Conservation (phyloP, 2,113 vertebrate species). For the Riparia riparia region DNA sequence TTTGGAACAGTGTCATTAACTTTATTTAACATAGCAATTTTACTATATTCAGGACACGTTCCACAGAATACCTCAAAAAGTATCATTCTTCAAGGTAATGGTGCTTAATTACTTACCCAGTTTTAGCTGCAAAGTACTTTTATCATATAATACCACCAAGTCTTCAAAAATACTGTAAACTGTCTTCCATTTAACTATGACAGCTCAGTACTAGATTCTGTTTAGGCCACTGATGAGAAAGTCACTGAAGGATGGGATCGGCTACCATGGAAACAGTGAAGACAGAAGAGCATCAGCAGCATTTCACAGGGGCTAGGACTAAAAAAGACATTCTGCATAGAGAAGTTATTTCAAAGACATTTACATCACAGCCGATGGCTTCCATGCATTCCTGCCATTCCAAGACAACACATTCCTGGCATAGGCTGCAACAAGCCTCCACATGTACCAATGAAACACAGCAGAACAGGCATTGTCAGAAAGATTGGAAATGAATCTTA, state of each 20-base stretch:
- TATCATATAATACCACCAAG: background rate
- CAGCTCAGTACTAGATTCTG: constrained; percentile 31
- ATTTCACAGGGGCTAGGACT: background rate
- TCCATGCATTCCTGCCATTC: background rate
- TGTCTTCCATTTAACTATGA: constrained; percentile 6
- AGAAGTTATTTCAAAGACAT: background rate
- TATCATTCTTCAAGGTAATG: constrained; percentile 9
- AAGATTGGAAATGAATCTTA: background rate
- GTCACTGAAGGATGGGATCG: background rate
- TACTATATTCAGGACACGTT: background rate
- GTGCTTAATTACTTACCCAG: constrained; percentile 36
- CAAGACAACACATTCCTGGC: background rate
- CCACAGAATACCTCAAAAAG: background rate
- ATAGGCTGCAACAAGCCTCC: background rate
- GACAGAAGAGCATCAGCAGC: constrained; percentile 15
- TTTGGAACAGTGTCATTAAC: constrained; percentile 25
- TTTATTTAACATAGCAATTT: constrained; percentile 30
- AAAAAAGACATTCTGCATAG: background rate
- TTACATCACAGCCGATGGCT: background rate
- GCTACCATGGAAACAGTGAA: constrained; percentile 57
- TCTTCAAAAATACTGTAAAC: background rate
- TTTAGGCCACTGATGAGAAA: constrained; percentile 44
- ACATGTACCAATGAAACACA: background rate
- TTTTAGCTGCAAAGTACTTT: constrained; percentile 37
- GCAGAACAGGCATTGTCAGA: background rate